Conservation (phyloP, 2,888 invertebrate genomes). For the Spicauda simplicius region DNA sequence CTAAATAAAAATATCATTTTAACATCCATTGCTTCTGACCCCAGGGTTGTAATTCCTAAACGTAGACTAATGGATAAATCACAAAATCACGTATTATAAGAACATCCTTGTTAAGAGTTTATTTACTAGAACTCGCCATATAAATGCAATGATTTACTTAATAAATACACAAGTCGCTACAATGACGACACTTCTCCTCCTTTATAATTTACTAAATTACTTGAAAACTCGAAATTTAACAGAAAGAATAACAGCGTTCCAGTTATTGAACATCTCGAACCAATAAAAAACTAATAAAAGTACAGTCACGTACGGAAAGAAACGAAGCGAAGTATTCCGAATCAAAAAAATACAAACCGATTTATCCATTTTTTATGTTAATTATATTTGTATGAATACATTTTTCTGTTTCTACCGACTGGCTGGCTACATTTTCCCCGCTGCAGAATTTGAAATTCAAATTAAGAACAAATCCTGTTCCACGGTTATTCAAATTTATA, state of each 20-base stretch:
- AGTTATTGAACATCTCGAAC: constrained; percentile 19
- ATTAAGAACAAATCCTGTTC: constrained; percentile 48
- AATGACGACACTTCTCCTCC: not conserved
- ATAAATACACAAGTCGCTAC: not conserved
- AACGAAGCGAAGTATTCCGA: constrained; percentile 28
- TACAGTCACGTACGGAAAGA: constrained; percentile 30
- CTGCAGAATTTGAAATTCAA: constrained; percentile 52
- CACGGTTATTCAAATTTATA: constrained; percentile 55
- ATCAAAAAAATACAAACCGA: constrained; percentile 32
- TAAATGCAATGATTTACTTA: too few relatives aligned
- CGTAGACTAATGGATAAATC: too few relatives aligned
- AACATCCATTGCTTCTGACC: too few relatives aligned
- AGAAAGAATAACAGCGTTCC: constrained; percentile 5
- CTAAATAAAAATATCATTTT: too few relatives aligned
- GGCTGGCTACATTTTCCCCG: constrained; percentile 43
- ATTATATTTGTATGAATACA: constrained; percentile 44
- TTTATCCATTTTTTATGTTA: constrained; percentile 44
- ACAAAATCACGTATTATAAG: too few relatives aligned
- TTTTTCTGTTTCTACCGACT: constrained; percentile 43
- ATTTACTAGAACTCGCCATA: too few relatives aligned
- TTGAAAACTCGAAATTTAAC: constrained; percentile 6
- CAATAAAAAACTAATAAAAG: constrained; percentile 31
- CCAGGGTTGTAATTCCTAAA: too few relatives aligned
- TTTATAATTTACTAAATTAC: not conserved
- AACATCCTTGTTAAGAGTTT: too few relatives aligned